phyloP scores from a whole-genome alignment of 2,113 vertebrate species.

The Daubentonia madagascariensis region DNA sequence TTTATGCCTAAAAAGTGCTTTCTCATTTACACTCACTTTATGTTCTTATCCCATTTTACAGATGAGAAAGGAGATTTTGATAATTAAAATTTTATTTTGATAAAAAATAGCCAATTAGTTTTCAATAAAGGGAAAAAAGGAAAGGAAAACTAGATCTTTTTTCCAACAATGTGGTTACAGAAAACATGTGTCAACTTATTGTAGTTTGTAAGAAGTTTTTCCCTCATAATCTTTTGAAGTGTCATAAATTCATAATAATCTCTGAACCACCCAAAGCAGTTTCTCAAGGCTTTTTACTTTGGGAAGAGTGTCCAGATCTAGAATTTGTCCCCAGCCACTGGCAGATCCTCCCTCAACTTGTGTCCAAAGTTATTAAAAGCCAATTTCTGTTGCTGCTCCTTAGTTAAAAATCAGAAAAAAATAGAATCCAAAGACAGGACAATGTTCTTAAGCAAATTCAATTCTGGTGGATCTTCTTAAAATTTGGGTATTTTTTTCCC shows the following conservation, averaged over 20 bases:
- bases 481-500: neutral
- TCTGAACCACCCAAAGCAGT: neutral
- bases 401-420: neutral
- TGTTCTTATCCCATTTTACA: neutral
- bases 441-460: neutral
- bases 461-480: neutral
- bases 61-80: neutral
- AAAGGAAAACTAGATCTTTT: conserved; percentile 8
- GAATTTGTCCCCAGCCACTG: neutral
- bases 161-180: neutral
- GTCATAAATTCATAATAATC: neutral
- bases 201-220: neutral
- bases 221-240: neutral
- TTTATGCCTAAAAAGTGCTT: neutral
- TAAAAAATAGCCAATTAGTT: neutral
- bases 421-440: neutral
- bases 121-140: conserved; percentile 4
- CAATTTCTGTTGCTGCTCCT: neutral
- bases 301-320: neutral
- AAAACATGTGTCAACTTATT: neutral
- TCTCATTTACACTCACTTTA: neutral
- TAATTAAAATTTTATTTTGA: neutral
- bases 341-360: neutral
- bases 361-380: neutral
- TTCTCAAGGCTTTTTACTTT: neutral